These are phyloP conservation scores for Clivina fossor DNA, from an alignment of 2,888 invertebrate species.

Conservation along the genomic window DNA sequence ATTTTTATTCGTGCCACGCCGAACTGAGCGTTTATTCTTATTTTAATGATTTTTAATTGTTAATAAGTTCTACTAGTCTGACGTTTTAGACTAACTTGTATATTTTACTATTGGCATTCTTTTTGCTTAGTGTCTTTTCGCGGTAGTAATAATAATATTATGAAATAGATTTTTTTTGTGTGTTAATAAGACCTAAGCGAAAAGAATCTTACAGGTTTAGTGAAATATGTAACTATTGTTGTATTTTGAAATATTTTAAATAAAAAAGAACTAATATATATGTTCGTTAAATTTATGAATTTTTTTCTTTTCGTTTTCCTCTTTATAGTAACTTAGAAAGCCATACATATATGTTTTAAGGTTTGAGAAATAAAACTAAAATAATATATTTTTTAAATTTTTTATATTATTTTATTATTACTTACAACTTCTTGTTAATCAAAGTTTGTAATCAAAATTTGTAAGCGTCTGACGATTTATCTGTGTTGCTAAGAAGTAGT, in stretches of 20 bases:
- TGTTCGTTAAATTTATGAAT: too few relatives aligned
- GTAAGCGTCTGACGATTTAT: too few relatives aligned
- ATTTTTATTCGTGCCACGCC: constrained; percentile 23
- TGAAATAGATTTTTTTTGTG: background rate
- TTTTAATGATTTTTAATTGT: constrained; percentile 30
- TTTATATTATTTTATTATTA: too few relatives aligned
- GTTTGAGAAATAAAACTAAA: too few relatives aligned
- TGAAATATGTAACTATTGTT: constrained; percentile 31
- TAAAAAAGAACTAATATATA: constrained; percentile 20
- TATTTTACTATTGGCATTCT: constrained; percentile 19
- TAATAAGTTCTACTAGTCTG: constrained; percentile 30
- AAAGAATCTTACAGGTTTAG: constrained; percentile 14
- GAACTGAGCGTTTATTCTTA: constrained; percentile 23
- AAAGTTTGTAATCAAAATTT: too few relatives aligned
- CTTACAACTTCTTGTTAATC: too few relatives aligned
- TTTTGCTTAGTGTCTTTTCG: constrained; percentile 17
- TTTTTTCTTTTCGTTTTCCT: too few relatives aligned
- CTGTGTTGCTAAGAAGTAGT: too few relatives aligned
- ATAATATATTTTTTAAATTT: too few relatives aligned
- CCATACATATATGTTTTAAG: too few relatives aligned
- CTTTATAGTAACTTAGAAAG: too few relatives aligned
- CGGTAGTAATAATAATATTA: constrained; percentile 3
- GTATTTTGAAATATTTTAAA: constrained; percentile 28
- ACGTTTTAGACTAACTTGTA: constrained; percentile 31
- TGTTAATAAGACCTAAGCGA: constrained; percentile 8